Percentiles rank a stretch among this genome's conserved stretches.
Evolutionary conservation across 2,113 vertebrate species (phyloP).

Genomic region (Mustela lutreola): DNA sequence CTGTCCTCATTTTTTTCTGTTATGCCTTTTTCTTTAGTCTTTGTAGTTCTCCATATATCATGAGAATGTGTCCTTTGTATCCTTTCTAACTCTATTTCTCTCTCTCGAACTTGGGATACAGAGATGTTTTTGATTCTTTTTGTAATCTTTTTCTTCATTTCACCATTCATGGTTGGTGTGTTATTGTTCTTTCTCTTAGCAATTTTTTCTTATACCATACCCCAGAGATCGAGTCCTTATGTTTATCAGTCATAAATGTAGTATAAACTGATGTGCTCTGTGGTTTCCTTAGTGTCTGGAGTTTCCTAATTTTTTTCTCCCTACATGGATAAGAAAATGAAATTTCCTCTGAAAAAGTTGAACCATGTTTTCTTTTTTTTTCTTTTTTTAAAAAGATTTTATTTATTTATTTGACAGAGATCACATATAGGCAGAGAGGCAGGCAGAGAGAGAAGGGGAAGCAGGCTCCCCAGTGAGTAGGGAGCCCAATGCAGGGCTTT

Average conservation of each 20-base stretch:
- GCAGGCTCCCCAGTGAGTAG: no score
- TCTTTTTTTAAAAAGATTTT: background rate
- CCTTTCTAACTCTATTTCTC: background rate
- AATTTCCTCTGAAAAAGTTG: background rate
- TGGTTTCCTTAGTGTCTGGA: background rate
- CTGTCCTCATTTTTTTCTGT: background rate
- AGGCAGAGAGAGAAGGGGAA: no score
- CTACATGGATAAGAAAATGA: background rate
- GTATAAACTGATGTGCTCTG: background rate
- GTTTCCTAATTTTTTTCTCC: background rate
- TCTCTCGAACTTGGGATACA: background rate
- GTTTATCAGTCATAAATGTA: background rate
- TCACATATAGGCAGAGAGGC: no score
- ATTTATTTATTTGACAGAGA: no score
- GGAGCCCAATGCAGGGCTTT: no score
- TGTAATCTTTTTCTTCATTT: background rate
- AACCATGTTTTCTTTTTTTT: background rate
- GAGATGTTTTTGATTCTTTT: background rate
- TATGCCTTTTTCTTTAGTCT: background rate
- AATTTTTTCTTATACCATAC: background rate
- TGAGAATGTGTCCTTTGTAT: background rate
- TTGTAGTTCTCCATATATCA: background rate
- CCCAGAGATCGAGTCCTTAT: background rate
- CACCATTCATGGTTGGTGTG: background rate
- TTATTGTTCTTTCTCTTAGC: background rate